Evolutionary conservation across 1,140 invertebrate genomes (phyloP), one percentile per base, ranked within the genome.

Genomic region (Ostrea denselamellosa): DNA sequence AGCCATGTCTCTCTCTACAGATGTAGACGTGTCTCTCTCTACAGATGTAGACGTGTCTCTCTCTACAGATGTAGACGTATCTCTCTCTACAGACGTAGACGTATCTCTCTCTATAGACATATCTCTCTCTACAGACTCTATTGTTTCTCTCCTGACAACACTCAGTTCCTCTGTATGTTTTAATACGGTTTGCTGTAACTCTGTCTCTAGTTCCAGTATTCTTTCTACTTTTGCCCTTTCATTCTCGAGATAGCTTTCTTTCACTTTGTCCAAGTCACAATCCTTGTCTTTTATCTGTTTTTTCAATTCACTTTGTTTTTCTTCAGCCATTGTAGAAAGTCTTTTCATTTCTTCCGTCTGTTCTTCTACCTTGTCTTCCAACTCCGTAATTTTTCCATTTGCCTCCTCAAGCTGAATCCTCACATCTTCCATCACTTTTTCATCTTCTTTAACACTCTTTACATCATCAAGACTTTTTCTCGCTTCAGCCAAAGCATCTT

Each of bases 311-410:
- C 52, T 34, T n/a, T 53, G 51, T 53, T 83, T 83, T 83, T 83
- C 82, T 52, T 53, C 82, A 19, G 19, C 9, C 44, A 83, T 52
- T 17, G 9, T 17, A 22, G 82, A 83, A 3, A 77, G 68, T 53
- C 52, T 54, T 19, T 34, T n/a, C 12, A 83, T 22, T 54, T 83
- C 82, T 25, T 83, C 82, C 12, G 53, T 14, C 12, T 83, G 44
- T n/a, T 51, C 82, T 83, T 83, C 44, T 3, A 83, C 22, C 25
- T 83, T 53, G 4, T 83, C 51, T 52, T 83, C 82, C 34, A 83
- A 51, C n/a, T 83, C 82, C 17, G 22, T 51, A 53, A 83, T 52
- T 83, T 51, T 83, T 22, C 51, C 19, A 44, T 52, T 83, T 54
- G 53, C 51, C 9, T 52, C 44, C 10, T 83, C 14, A 12, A 28